A percentile compares a stretch with the other conserved stretches of the same genome.
phyloP scores from a whole-genome alignment of 2,797 vertebrate genomes.

The Tachyglossus aculeatus region DNA sequence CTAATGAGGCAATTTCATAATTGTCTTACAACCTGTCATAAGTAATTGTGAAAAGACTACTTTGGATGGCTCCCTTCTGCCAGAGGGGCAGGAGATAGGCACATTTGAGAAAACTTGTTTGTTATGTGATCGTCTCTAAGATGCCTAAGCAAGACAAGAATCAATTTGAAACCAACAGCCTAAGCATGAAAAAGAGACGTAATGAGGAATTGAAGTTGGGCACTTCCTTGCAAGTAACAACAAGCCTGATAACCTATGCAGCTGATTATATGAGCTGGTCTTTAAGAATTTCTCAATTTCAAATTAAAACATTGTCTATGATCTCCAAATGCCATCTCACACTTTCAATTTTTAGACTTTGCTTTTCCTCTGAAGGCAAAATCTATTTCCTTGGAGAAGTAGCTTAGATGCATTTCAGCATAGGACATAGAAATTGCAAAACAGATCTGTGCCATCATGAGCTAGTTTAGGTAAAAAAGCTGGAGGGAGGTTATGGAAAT shows the following conservation, averaged over 20 bases:
- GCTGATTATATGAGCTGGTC: constrained; percentile 14
- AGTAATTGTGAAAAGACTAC: too few species aligned
- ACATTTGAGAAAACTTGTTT: too few species aligned
- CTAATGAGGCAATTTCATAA: too few species aligned
- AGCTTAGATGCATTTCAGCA: neutral
- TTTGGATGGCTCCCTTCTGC: too few species aligned
- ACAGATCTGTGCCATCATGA: neutral
- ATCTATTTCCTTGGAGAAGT: constrained; percentile 12
- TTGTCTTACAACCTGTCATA: too few species aligned
- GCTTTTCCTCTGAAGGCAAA: constrained; percentile 28
- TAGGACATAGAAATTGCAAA: neutral
- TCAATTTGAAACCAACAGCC: neutral
- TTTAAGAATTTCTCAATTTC: constrained; percentile 2
- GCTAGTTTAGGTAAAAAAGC: neutral
- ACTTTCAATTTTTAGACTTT: constrained; percentile 19
- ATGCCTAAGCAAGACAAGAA: too few species aligned
- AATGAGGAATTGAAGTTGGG: neutral
- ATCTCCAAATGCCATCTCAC: neutral
- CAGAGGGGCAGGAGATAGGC: too few species aligned
- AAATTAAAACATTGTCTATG: constrained; percentile 1
- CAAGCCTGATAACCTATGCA: neutral
- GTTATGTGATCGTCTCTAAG: neutral
- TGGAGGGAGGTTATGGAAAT: neutral
- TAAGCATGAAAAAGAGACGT: neutral
- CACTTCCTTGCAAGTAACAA: neutral